These are phyloP conservation scores for Montipora sp. DNA, from an alignment of 64 coral and sea anemone genomes.

Conservation along the genomic window DNA sequence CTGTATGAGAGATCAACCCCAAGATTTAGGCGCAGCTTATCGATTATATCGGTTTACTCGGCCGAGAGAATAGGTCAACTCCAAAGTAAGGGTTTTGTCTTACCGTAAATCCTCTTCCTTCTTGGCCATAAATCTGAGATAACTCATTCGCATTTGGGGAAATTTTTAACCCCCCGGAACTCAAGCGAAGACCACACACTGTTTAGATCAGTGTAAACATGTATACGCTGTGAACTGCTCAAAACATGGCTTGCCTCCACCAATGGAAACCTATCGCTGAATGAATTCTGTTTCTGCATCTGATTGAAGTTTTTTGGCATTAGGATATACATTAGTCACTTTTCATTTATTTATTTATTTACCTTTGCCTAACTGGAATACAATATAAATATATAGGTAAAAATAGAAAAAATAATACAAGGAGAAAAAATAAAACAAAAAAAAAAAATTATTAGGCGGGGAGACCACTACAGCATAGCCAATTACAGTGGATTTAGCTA, in stretches of 20 bases:
- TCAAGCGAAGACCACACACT: neutral
- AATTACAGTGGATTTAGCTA: no score
- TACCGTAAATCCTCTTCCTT: neutral
- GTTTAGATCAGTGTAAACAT: neutral
- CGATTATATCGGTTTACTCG: conserved; percentile 2
- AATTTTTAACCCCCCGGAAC: neutral
- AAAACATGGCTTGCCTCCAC: neutral
- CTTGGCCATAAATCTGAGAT: conserved; percentile 14
- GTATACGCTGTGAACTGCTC: neutral
- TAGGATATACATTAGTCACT: no score
- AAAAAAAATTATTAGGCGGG: no score
- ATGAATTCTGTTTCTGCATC: no score
- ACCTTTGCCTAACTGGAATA: no score
- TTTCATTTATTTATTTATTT: no score
- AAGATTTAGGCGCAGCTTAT: conserved; percentile 10
- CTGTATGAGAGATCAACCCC: neutral
- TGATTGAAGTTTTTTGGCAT: no score
- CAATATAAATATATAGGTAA: no score
- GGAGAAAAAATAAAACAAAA: no score
- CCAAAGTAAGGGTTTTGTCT: neutral
- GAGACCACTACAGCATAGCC: no score
- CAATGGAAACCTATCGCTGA: neutral
- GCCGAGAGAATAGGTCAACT: neutral
- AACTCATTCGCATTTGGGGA: conserved; percentile 14
- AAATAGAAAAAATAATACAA: no score